Evolutionary conservation across 2,113 vertebrate genomes (phyloP).

Genomic region (Larimichthys crocea): DNA sequence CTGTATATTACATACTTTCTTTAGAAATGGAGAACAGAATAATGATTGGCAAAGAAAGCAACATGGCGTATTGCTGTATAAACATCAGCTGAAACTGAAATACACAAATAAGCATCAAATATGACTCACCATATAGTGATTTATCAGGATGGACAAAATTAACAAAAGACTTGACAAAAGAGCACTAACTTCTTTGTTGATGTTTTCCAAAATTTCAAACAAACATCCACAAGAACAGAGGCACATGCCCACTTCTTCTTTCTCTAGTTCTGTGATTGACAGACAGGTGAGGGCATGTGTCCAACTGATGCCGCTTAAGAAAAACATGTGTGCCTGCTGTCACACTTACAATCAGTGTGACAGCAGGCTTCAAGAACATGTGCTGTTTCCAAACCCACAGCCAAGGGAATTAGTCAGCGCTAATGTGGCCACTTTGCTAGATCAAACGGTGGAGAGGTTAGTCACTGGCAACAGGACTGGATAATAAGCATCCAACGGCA

Average conservation of each 20-base stretch:
- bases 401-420: slow-evolving; percentile 81
- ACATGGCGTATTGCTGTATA: neutral
- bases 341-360: slow-evolving; percentile 53
- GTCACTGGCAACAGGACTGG: slow-evolving; percentile 70
- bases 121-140: neutral
- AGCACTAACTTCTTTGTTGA: neutral
- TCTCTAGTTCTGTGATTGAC: slow-evolving; percentile 26
- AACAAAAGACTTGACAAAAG: neutral
- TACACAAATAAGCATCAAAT: slow-evolving; percentile 10
- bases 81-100: slow-evolving; percentile 22
- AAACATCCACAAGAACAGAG: slow-evolving; percentile 22
- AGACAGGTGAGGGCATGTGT: slow-evolving; percentile 17
- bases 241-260: neutral
- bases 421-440: slow-evolving; percentile 82
- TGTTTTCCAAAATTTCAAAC: neutral
- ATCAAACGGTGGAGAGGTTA: slow-evolving; percentile 77
- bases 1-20: slow-evolving; percentile 31
- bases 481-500: slow-evolving; percentile 71
- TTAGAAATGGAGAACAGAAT: neutral
- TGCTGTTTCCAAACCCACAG: slow-evolving; percentile 74
- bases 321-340: slow-evolving; percentile 9
- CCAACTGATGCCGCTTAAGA: slow-evolving; percentile 37
- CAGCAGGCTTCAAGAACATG: slow-evolving; percentile 60
- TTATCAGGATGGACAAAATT: neutral
- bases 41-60: slow-evolving; percentile 1